Evolutionary conservation across 2,888 invertebrate species (phyloP), one percentile per base, ranked within the genome.

Genomic region (Plagodis pulveraria): DNA sequence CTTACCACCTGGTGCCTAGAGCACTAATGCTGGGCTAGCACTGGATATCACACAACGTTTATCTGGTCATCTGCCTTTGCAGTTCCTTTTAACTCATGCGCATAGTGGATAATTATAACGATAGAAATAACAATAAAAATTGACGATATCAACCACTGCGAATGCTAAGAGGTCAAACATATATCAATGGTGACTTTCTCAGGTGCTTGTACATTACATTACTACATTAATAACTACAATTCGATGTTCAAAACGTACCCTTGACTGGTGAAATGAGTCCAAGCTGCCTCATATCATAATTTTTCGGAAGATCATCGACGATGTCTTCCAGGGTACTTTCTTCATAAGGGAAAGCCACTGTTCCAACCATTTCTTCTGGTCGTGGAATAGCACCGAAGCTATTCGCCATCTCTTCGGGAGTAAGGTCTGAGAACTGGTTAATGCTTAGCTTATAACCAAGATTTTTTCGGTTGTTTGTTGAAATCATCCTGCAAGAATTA

Each of bases 371-470:
- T 38, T 80, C 76, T 42, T 65, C 58, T 0, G 71, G 72, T 2
- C 81, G 74, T 83, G 66, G 44, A 35, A 49, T 41, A 6, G 43
- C 32, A 10, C 87, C 86, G 54, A 58, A 81, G 55, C 75, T 67
- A 36, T 62, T 77, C 5, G 65, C 65, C 73, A 83, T 76, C 67
- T 89, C 88, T 53, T 80, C 69, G 4, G 76, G 74, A 34, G 85
- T 84, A 40, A 75, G 79, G 49, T 89, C 89, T 44, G 86, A 72
- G 45, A 89, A 83, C 34, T 85, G 66, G 58, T 86, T 88, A n/a
- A 89, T 64, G 0, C 77, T 58, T 0, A 88, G 75, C 61, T 79
- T 87, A 65, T 81, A 87, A 4, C 80, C 74, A 33, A 77, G 70
- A 33, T 87, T 85, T 7, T 74, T 72, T 34, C 49, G 43, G 50